Conservation (phyloP, 1,140 invertebrate genomes). For the Drosophila murphyi region DNA sequence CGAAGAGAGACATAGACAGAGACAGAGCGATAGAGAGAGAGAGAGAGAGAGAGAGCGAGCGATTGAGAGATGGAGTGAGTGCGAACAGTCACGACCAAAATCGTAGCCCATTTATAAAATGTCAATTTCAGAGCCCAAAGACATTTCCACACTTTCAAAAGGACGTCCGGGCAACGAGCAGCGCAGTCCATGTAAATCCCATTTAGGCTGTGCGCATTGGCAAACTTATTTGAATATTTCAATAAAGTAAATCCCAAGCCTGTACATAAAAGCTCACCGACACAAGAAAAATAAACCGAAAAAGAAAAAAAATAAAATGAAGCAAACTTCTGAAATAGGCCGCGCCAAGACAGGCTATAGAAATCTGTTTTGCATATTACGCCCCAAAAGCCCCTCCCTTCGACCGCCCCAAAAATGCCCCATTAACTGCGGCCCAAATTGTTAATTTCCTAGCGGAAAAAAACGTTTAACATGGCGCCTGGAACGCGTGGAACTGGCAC, state of each 20-base stretch:
- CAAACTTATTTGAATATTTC: conserved; percentile 84
- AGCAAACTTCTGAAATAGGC: conserved; percentile 64
- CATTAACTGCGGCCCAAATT: conserved; percentile 60
- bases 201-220: conserved; percentile 82
- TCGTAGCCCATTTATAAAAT: conserved; percentile 78
- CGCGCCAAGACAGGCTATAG: conserved; percentile 24
- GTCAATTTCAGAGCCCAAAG: conserved; percentile 72
- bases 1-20: not conserved
- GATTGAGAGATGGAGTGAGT: too few species aligned
- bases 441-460: conserved; percentile 67
- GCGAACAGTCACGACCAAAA: conserved; percentile 15
- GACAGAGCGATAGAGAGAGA: not conserved
- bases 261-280: conserved; percentile 33
- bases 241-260: conserved; percentile 82
- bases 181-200: conserved; percentile 61
- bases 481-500: conserved; percentile 68
- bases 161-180: conserved; percentile 37
- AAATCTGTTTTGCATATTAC: conserved; percentile 63
- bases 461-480: conserved; percentile 37
- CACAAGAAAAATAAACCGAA: conserved; percentile 14
- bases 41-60: not conserved
- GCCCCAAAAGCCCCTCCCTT: not conserved
- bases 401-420: conserved; percentile 25
- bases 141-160: conserved; percentile 53
- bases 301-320: conserved; percentile 29